Evolutionary conservation across 1,140 invertebrate genomes (phyloP), one percentile per base, ranked within the genome.

Genomic region (Steinernema khuongi): DNA sequence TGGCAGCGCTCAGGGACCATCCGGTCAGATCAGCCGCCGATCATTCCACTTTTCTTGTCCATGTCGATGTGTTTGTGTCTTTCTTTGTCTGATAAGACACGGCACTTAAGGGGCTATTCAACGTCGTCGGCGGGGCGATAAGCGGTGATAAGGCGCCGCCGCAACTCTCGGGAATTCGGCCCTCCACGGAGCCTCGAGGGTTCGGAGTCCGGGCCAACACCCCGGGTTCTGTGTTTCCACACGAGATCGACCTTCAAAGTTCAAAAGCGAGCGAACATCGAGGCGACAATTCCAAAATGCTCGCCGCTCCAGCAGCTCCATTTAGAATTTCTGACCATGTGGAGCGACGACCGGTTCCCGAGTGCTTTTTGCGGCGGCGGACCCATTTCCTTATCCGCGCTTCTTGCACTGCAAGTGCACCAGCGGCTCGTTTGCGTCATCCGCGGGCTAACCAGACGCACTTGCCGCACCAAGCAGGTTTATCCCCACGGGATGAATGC

Each of bases 21-120:
- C 50, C 50, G 50, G 50, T 60, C 50, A 60, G 50, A 60, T 60
- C 50, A 60, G 14, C 4, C 22, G 11, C 50, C 50, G 50, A 60
- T 60, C 50, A 60, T 26, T 60, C 50, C 50, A 60, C 26, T 60
- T 60, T 60, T 22, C 14, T n/a, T 60, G 50, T 60, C 50, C 50
- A 60, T 22, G 50, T 60, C 50, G 50, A 60, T 60, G 50, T 60
- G 50, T 60, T 60, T 60, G 50, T 60, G 50, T 60, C 50, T 60
- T 60, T 60, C 50, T 60, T 60, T 60, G 50, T 60, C 26, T 60
- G 50, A 60, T 60, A 60, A 60, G 50, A 7, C 36, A 60, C 50
- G 50, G 50, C 50, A 60, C 50, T 60, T 60, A 26, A 60, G 50
- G 26, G 22, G 50, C 50, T 14, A 60, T 60, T 60, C 50, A 41